phyloP scores from a whole-genome alignment of 2,113 vertebrate species.

The Ginglymostoma cirratum region DNA sequence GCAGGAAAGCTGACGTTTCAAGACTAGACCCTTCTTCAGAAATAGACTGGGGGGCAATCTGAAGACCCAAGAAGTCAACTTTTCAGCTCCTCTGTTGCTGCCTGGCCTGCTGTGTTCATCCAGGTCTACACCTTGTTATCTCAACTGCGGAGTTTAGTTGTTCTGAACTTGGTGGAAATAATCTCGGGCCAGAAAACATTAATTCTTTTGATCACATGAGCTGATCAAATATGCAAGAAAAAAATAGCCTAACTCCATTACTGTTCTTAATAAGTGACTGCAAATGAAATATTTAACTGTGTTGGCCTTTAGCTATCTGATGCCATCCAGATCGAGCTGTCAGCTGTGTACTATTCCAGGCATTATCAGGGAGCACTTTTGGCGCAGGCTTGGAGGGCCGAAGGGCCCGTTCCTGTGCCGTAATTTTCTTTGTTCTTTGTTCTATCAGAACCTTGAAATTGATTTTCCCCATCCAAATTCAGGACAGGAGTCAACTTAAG shows the following conservation, averaged over 20 bases:
- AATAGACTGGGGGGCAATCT: no score
- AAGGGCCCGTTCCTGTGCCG: no score
- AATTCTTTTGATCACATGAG: not conserved
- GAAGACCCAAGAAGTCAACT: no score
- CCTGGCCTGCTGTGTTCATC: no score
- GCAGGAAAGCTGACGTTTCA: no score
- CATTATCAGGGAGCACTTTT: not conserved
- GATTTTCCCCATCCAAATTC: not conserved
- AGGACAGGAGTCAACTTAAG: not conserved
- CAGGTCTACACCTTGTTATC: no score
- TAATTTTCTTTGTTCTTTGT: no score
- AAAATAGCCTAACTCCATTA: not conserved
- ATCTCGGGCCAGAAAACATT: not conserved
- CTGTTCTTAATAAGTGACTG: not conserved
- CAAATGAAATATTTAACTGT: not conserved
- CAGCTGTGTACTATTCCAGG: not conserved
- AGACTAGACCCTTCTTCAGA: no score
- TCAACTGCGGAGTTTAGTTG: not conserved
- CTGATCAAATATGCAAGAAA: not conserved
- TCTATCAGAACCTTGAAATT: no score
- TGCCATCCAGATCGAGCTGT: not conserved
- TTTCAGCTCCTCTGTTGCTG: no score
- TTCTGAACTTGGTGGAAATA: not conserved
- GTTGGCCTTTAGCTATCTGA: not conserved
- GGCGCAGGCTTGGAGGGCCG: no score